phyloP scores from a whole-genome alignment of 1,140 invertebrate species.

The Popillia japonica region DNA sequence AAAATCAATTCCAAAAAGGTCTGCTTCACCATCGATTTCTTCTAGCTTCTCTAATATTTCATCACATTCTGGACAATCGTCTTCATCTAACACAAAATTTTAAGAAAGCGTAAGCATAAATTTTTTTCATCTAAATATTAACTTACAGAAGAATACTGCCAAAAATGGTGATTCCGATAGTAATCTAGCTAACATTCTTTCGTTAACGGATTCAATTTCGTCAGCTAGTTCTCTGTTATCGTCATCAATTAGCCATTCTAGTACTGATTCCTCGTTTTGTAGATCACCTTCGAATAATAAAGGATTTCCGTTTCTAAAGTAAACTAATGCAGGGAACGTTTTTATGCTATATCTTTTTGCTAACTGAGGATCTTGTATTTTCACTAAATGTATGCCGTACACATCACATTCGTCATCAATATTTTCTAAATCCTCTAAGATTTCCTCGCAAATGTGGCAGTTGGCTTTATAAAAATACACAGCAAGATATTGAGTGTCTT shows the following conservation, averaged over 20 bases:
- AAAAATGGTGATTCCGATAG: slow-evolving; percentile 88
- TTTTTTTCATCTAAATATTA: not conserved
- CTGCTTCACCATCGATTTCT: slow-evolving; percentile 93
- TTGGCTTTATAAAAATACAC: slow-evolving; percentile 95
- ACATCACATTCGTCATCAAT: slow-evolving; percentile 94
- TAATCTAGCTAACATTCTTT: slow-evolving; percentile 87
- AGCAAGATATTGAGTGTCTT: slow-evolving; percentile 90
- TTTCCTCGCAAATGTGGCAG: slow-evolving; percentile 92
- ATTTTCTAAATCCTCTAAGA: slow-evolving; percentile 87
- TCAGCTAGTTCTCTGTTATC: slow-evolving; percentile 92
- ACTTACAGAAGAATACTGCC: slow-evolving; percentile 93
- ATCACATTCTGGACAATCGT: slow-evolving; percentile 89
- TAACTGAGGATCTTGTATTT: slow-evolving; percentile 90
- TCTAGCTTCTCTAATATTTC: slow-evolving; percentile 88
- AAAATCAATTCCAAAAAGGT: slow-evolving; percentile 93
- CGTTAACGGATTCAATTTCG: slow-evolving; percentile 93
- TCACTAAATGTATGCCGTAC: slow-evolving; percentile 94
- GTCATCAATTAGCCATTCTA: slow-evolving; percentile 94
- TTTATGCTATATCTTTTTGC: slow-evolving; percentile 94
- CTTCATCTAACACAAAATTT: slow-evolving; percentile 72
- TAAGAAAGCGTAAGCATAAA: not conserved
- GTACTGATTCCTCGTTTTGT: slow-evolving; percentile 88
- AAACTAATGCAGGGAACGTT: slow-evolving; percentile 91
- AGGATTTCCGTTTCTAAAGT: slow-evolving; percentile 93
- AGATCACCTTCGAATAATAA: slow-evolving; percentile 91